Base-by-base conservation (phyloP, 2,113 vertebrate genomes). In the Piliocolobus tephrosceles region DNA sequence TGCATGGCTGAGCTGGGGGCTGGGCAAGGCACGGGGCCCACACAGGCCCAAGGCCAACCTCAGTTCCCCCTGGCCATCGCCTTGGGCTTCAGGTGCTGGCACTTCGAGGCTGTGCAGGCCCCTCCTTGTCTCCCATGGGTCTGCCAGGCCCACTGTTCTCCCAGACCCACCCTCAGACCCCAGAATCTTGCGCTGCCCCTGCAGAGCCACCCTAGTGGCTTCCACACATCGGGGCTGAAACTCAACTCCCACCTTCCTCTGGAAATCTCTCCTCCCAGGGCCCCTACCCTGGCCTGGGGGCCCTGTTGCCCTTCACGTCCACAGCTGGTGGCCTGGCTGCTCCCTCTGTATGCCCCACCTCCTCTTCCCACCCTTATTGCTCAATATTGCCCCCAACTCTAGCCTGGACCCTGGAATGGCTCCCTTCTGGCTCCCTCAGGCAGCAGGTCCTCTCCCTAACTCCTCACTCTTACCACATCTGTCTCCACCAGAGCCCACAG, bases 201-300 rank as follows among this genome's bases (percentile, higher is more conserved):
- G 40, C 43, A 3, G 55, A 35, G 68, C 7, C 27, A 6, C 43
- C 61, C 0, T 0, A 30, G 27, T 13, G 61, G 0, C 3, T 2
- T 30, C 43, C 35, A 18, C 86, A 8, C 9, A 64, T 27, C 2
- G 4, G 61, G 27, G 11, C 61, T 0, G 4, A 64, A 12, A 64
- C 58, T n/a, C 35, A 55, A n/a, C 52, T 16, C 52, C 43, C 7
- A 1, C 22, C 30, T 45, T 57, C 50, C 32, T 22, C 61, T 64
- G 61, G 38, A 38, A 50, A 52, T 11, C 43, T 11, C 23, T 11
- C 17, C n/a, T 72, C 35, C 17, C 16, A 76, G 40, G 11, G 17
- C 2, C 3, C 23, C 64, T 0, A 6, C 0, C 6, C 57, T 64
- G 38, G 38, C 30, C 70, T 18, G 30, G 30, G 38, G 30, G 4